Conservation (phyloP, 2,797 vertebrate species). For the Heteromormyrus szaboi region DNA sequence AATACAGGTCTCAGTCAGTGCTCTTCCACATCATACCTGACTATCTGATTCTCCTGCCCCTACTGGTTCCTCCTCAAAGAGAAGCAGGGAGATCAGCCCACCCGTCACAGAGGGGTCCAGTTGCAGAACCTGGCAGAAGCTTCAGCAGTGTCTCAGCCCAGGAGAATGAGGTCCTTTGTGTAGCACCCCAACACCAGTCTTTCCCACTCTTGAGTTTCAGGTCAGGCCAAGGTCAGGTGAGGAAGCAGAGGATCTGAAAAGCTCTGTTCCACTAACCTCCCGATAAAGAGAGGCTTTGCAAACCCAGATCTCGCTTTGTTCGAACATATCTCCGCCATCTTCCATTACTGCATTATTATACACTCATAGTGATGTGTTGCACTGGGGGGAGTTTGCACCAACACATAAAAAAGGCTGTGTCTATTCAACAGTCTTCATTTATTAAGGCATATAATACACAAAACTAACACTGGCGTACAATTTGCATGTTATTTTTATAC, state of each 20-base stretch:
- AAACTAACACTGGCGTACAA: slow-evolving; percentile 25
- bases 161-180: slow-evolving; percentile 39
- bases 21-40: background rate
- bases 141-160: background rate
- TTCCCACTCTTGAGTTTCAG: slow-evolving; percentile 28
- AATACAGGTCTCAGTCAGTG: background rate
- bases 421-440: slow-evolving; percentile 37
- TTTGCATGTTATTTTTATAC: background rate
- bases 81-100: background rate
- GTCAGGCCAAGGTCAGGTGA: slow-evolving; percentile 17
- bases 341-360: background rate
- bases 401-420: background rate
- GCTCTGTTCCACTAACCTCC: background rate
- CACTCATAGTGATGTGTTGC: background rate
- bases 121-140: slow-evolving; percentile 31
- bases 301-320: background rate
- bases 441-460: slow-evolving; percentile 57
- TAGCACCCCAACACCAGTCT: slow-evolving; percentile 21
- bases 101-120: slow-evolving; percentile 12
- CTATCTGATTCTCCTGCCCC: background rate
- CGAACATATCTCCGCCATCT: background rate
- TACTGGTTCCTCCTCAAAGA: background rate
- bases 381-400: background rate
- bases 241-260: background rate
- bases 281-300: background rate